A percentile compares a stretch with the other conserved stretches of the same genome.
phyloP scores from a whole-genome alignment of 2,113 vertebrate genomes.

The Podocnemis expansa region DNA sequence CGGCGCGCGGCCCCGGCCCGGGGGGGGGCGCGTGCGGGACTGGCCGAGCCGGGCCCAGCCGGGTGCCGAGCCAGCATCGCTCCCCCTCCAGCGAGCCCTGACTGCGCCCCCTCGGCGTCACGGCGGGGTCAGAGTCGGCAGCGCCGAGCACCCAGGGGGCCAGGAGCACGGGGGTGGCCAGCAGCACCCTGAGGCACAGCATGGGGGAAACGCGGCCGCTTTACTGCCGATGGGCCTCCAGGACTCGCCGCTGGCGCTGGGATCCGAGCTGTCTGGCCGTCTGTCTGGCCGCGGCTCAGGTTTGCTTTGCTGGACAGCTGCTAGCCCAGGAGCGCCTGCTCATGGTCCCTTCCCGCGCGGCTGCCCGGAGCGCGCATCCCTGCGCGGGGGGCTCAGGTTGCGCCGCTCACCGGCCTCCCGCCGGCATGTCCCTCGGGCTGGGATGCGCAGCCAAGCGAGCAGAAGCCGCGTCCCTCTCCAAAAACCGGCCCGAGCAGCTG shows the following conservation, averaged over 20 bases:
- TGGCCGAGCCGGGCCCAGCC: conserved; percentile 66
- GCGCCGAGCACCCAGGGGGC: conserved; percentile 75
- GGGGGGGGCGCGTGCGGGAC: conserved; percentile 78
- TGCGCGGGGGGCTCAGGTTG: not conserved
- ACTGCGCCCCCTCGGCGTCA: conserved; percentile 68
- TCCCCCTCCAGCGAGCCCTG: conserved; percentile 73
- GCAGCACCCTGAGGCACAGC: conserved; percentile 77
- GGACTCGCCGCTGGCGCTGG: not conserved
- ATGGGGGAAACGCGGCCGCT: conserved; percentile 60
- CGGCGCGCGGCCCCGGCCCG: not conserved
- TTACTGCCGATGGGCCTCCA: not conserved
- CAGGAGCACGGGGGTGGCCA: conserved; percentile 78
- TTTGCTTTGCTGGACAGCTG: not conserved
- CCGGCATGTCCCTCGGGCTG: not conserved
- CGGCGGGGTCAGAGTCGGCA: conserved; percentile 64
- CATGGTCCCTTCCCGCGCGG: no score
- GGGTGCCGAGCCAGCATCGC: conserved; percentile 79
- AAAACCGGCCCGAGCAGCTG: not conserved
- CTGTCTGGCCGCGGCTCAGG: not conserved
- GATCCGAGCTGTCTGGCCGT: not conserved
- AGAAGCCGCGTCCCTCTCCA: not conserved
- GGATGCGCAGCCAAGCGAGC: no score
- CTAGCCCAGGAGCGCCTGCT: not conserved
- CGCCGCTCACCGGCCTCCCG: not conserved
- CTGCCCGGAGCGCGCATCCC: not conserved